A percentile compares a stretch with the other conserved stretches of the same genome.
These are phyloP conservation scores for Agrotis puta DNA, from an alignment of 2,888 invertebrate species.

Conservation along the genomic window DNA sequence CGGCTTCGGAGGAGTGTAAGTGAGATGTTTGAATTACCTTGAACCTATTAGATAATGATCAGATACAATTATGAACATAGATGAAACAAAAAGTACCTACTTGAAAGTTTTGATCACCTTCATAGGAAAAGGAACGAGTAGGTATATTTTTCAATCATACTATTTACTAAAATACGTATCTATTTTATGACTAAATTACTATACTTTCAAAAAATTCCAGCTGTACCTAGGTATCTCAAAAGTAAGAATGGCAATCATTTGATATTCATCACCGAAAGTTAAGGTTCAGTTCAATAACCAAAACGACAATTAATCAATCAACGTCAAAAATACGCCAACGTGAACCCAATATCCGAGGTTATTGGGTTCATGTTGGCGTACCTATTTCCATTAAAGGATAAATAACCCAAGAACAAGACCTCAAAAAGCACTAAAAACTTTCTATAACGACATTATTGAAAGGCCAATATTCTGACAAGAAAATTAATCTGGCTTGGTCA, in stretches of 20 bases:
- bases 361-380: too few species aligned
- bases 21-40: too few species aligned
- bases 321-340: conserved; percentile 16
- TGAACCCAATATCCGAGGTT: too few species aligned
- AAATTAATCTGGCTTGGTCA: conserved; percentile 52
- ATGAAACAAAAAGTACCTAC: too few species aligned
- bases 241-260: not conserved
- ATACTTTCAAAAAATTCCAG: not conserved
- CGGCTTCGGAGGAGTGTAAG: too few species aligned
- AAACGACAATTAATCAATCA: conserved; percentile 29
- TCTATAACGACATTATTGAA: conserved; percentile 10
- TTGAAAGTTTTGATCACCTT: too few species aligned
- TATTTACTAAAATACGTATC: too few species aligned
- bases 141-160: too few species aligned
- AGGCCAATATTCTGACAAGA: conserved; percentile 35
- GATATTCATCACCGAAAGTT: not conserved
- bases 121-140: too few species aligned
- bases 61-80: too few species aligned
- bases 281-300: not conserved
- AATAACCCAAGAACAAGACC: conserved; percentile 8
- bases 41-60: too few species aligned
- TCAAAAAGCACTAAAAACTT: conserved; percentile 20
- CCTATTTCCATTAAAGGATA: conserved; percentile 16
- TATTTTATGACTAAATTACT: not conserved
- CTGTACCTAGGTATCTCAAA: not conserved